Percentiles rank a stretch among this genome's conserved stretches.
Conservation (phyloP, 2,888 invertebrate species). For the Lamellibrachia columna region DNA sequence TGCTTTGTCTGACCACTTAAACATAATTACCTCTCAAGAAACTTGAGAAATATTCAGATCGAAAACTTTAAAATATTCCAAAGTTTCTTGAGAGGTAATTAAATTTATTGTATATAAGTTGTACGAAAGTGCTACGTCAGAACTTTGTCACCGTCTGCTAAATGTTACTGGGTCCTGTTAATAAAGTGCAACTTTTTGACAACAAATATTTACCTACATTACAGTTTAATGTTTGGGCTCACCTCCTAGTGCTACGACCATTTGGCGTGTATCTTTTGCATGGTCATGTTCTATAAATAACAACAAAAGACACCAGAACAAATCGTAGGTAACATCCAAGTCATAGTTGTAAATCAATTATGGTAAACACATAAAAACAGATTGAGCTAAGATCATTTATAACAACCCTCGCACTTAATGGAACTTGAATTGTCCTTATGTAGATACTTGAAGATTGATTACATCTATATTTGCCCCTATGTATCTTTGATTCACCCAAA, state of each 20-base stretch:
- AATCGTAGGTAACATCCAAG: no score
- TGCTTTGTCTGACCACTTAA: no score
- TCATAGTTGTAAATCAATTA: not conserved
- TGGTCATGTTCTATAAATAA: no score
- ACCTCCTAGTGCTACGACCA: no score
- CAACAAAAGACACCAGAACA: no score
- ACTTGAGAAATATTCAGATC: no score
- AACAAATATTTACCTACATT: not conserved
- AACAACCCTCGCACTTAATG: not conserved
- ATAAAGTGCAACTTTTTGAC: not conserved
- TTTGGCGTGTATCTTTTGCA: no score
- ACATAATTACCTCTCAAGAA: no score
- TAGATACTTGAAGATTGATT: not conserved
- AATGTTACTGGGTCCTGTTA: not conserved
- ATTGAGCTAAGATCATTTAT: not conserved
- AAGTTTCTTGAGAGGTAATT: no score
- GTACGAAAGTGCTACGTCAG: not conserved
- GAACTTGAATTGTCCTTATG: not conserved
- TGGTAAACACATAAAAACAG: not conserved
- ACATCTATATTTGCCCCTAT: not conserved
- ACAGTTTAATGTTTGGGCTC: no score
- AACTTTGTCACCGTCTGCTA: not conserved
- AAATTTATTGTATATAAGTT: not conserved
- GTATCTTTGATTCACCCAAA: no score
- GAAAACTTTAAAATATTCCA: no score